Percentiles rank a stretch among this genome's conserved stretches.
These are phyloP conservation scores for Trichonephila clavata DNA, from an alignment of 1,140 invertebrate species.

Conservation along the genomic window DNA sequence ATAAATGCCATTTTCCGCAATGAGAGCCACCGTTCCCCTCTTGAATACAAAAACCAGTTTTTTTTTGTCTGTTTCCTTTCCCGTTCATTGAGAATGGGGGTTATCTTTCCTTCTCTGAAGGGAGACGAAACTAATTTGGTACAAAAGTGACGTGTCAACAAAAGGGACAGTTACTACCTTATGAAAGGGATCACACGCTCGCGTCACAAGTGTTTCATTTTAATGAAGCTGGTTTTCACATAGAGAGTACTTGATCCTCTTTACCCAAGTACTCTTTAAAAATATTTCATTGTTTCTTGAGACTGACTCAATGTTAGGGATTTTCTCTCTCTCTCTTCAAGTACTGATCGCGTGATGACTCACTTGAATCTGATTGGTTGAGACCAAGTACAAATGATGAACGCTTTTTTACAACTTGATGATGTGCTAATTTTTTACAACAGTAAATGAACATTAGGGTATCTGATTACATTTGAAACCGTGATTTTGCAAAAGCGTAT, in stretches of 20 bases:
- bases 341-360: not conserved
- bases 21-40: not conserved
- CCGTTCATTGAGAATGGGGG: not conserved
- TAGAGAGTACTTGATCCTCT: conserved; percentile 11
- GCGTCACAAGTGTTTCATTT: conserved; percentile 15
- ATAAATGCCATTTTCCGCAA: conserved; percentile 25
- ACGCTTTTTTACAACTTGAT: too few relatives aligned
- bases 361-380: not conserved
- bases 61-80: conserved; percentile 9
- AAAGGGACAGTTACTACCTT: conserved; percentile 31
- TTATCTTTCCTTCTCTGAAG: not conserved
- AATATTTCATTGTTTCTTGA: not conserved
- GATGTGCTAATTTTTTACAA: too few relatives aligned
- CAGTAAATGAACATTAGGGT: too few relatives aligned
- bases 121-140: conserved; percentile 8
- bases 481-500: too few relatives aligned
- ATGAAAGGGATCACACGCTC: conserved; percentile 16
- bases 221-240: conserved; percentile 9
- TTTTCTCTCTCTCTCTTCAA: not conserved
- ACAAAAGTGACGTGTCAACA: conserved; percentile 54
- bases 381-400: not conserved
- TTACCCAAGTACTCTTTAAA: conserved; percentile 5
- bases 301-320: not conserved
- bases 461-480: too few relatives aligned
- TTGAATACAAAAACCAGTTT: not conserved